Conservation (phyloP, 2,113 vertebrate genomes). For the Pterocles orientalis region DNA sequence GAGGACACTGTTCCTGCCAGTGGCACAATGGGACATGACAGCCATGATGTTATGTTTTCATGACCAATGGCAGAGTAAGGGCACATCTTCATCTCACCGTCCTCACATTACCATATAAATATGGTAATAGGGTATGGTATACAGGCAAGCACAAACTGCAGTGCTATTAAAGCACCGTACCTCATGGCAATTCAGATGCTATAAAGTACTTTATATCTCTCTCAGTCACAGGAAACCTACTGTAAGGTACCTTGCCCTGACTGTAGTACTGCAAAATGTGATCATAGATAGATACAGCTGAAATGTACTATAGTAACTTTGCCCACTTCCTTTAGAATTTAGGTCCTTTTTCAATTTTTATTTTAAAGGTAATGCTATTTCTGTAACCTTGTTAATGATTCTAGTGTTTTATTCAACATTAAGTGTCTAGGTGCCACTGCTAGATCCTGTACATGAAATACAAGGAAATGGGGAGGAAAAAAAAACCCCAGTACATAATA, state of each 20-base stretch:
- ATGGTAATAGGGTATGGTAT: not conserved
- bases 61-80: not conserved
- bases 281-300: not conserved
- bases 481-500: constrained; percentile 15
- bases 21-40: not conserved
- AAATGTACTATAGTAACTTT: not conserved
- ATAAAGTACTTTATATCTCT: not conserved
- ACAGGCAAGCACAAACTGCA: not conserved
- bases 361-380: not conserved
- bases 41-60: fast-evolving
- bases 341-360: too few relatives aligned
- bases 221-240: not conserved
- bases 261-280: not conserved
- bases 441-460: not conserved
- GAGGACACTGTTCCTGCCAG: not conserved
- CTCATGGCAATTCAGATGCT: not conserved
- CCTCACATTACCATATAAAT: not conserved
- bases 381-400: not conserved
- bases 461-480: not conserved
- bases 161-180: not conserved
- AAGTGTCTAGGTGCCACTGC: not conserved
- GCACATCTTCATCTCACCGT: not conserved
- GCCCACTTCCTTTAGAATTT: not conserved
- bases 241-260: not conserved
- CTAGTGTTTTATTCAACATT: not conserved